A percentile compares a stretch with the other conserved stretches of the same genome.
These are phyloP conservation scores for Hartigia nigra DNA, from an alignment of 2,888 invertebrate species.

Conservation along the genomic window DNA sequence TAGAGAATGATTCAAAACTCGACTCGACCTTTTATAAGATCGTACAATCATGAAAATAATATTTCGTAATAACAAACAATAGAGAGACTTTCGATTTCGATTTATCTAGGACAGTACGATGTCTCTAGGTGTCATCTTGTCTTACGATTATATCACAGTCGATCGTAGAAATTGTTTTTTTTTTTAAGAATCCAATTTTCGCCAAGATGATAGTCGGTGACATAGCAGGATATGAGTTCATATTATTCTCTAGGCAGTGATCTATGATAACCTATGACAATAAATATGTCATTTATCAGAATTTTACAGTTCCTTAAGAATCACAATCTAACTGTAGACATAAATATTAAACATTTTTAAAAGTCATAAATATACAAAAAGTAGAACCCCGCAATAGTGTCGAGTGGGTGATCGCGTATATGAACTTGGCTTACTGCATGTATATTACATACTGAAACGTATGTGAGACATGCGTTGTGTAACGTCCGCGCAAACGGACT, in stretches of 20 bases:
- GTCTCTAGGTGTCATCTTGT: constrained; percentile 3
- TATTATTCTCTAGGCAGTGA: background rate
- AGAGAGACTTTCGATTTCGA: constrained; percentile 7
- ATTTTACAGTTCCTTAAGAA: background rate
- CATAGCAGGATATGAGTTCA: background rate
- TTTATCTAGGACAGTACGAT: background rate
- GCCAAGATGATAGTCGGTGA: background rate
- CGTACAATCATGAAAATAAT: background rate
- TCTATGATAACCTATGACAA: background rate
- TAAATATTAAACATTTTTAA: no score
- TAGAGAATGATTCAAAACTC: background rate
- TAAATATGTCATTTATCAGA: background rate
- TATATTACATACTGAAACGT: background rate
- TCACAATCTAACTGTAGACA: background rate
- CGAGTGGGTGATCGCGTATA: background rate
- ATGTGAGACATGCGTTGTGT: background rate
- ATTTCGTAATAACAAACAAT: constrained; percentile 1
- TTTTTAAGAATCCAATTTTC: background rate
- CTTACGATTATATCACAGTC: background rate
- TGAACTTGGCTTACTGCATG: background rate
- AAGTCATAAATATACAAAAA: background rate
- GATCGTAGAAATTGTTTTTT: background rate
- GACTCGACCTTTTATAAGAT: background rate
- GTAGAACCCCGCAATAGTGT: background rate
- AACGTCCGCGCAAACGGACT: background rate